Evolutionary conservation across 2,113 vertebrate genomes (phyloP).

Genomic region (Cephalopholis sonnerati): DNA sequence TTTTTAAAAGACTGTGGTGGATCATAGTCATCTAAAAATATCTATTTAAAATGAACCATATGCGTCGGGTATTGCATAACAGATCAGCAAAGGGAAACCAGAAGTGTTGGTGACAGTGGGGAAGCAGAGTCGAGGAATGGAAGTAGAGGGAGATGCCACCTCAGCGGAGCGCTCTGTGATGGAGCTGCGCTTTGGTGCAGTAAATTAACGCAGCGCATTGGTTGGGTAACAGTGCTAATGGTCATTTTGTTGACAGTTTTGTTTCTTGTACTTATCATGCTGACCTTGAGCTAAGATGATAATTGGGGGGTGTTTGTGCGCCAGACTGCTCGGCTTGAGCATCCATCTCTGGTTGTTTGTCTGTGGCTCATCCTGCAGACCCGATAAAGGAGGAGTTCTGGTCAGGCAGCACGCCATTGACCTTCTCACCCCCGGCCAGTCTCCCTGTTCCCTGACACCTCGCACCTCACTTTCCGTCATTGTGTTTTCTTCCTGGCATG

Average conservation of each 20-base stretch:
- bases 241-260: constrained; percentile 48
- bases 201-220: constrained; percentile 4
- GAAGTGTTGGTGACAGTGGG: constrained; percentile 47
- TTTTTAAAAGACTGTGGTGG: constrained; percentile 55
- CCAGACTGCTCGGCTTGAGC: constrained; percentile 36
- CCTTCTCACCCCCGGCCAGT: constrained; percentile 54
- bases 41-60: constrained; percentile 80
- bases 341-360: constrained; percentile 56
- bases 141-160: constrained; percentile 31
- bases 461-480: constrained; percentile 75
- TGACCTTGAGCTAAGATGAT: constrained; percentile 55
- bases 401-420: constrained; percentile 63
- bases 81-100: constrained; percentile 41
- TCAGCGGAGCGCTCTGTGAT: constrained; percentile 7
- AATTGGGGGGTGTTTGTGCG: constrained; percentile 26
- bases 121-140: constrained; percentile 21
- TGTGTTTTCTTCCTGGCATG: constrained; percentile 83
- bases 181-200: background rate
- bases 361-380: constrained; percentile 63
- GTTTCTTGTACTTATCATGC: constrained; percentile 37
- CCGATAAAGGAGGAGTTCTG: constrained; percentile 65
- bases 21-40: constrained; percentile 81
- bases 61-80: constrained; percentile 79
- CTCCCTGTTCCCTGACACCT: constrained; percentile 50
- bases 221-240: constrained; percentile 31